Percentiles rank a stretch among this genome's conserved stretches.
Evolutionary conservation across 2,797 vertebrate genomes (phyloP).

Genomic region (Gambelia wislizenii): DNA sequence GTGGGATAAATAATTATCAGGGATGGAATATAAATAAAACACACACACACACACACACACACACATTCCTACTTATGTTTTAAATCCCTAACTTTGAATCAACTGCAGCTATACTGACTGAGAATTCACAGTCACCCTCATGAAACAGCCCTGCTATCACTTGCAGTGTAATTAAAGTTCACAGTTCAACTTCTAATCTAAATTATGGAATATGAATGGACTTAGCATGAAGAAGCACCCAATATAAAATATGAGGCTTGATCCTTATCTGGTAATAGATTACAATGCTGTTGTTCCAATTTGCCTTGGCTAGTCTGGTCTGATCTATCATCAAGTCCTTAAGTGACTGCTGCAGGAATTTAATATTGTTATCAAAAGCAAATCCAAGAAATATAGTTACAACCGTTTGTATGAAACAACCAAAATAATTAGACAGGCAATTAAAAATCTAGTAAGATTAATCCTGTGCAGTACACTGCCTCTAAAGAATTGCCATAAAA

Average conservation of each 20-base stretch:
- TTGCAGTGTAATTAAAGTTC: conserved; percentile 2
- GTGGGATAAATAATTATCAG: background rate
- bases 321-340: conserved; percentile 62
- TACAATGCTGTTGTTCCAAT: conserved; percentile 37
- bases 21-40: background rate
- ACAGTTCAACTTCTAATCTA: background rate
- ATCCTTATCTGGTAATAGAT: conserved; percentile 14
- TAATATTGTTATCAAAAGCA: conserved; percentile 44
- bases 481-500: conserved; percentile 77
- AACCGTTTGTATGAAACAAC: conserved; percentile 46
- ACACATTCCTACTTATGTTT: background rate
- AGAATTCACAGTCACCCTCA: background rate
- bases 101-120: background rate
- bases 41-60: too few species aligned
- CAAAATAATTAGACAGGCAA: conserved; percentile 76
- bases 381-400: conserved; percentile 41
- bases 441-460: conserved; percentile 77
- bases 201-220: conserved; percentile 1
- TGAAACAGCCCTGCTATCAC: background rate
- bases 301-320: conserved; percentile 54
- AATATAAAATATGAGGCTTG: background rate
- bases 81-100: background rate
- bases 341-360: conserved; percentile 51
- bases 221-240: background rate
- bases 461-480: conserved; percentile 59